Conservation (phyloP, 2,113 vertebrate species). For the Lophius piscatorius region DNA sequence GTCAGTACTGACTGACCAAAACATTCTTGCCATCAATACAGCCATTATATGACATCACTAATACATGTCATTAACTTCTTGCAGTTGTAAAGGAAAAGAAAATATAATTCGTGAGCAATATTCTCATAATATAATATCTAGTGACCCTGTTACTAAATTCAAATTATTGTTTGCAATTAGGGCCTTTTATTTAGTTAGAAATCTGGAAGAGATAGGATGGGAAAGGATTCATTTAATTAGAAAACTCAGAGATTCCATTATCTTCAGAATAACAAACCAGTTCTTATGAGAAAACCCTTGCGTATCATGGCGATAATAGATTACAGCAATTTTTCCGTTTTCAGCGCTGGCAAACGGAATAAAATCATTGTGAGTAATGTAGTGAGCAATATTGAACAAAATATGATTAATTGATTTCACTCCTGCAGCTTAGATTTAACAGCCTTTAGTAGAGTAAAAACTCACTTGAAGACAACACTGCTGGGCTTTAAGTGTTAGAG, state of each 20-base stretch:
- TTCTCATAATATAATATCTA: slow-evolving; percentile 17
- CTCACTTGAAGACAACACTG: slow-evolving; percentile 39
- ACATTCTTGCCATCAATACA: no score
- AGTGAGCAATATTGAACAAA: slow-evolving; percentile 31
- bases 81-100: background rate
- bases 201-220: slow-evolving; percentile 1
- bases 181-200: slow-evolving; percentile 18
- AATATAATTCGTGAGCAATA: slow-evolving; percentile 1
- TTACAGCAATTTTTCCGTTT: slow-evolving; percentile 18
- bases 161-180: slow-evolving; percentile 30
- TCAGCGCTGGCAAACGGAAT: slow-evolving; percentile 9
- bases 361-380: slow-evolving; percentile 50
- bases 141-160: slow-evolving; percentile 34
- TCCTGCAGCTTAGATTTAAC: slow-evolving; percentile 31
- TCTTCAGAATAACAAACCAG: slow-evolving; percentile 37
- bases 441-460: slow-evolving; percentile 20
- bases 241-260: slow-evolving; percentile 19
- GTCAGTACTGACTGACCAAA: no score
- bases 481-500: slow-evolving; percentile 8
- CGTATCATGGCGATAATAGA: slow-evolving; percentile 18
- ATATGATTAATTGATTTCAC: slow-evolving; percentile 41
- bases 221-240: slow-evolving; percentile 13
- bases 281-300: slow-evolving; percentile 26
- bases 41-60: no score
- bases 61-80: background rate